Evolutionary conservation across 2,113 vertebrate species (phyloP), one percentile per base, ranked within the genome.

Genomic region (Bostrychus sinensis): DNA sequence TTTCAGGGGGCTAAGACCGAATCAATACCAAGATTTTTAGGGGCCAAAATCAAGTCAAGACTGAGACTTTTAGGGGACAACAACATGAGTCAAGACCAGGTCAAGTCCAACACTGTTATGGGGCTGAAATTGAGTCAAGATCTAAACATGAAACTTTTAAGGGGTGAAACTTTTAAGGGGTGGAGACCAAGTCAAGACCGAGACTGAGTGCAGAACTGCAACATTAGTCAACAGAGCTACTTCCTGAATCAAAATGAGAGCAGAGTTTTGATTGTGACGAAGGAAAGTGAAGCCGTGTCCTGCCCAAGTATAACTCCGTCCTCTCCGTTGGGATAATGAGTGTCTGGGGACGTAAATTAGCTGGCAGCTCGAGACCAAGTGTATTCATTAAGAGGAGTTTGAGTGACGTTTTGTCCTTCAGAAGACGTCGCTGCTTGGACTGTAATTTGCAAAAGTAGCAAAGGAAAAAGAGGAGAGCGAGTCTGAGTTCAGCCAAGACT

Each of bases 331-430:
- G 6, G 59, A 60, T 64, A 10, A 63, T 60, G 50, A 42, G 53
- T 64, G 48, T 57, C 72, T 63, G 48, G 20, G 30, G 43, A 66
- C 37, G 26, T 66, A 46, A 75, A 38, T 39, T 38, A 56, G 45
- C 48, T 36, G 67, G 46, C 41, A 67, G 55, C 63, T 61, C 55
- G 59, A 43, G 54, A 37, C 25, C n/a, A 59, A 60, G 54, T 32
- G 26, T 30, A 72, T 68, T 65, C 59, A 72, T 68, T 72, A 59
- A 72, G 23, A 13, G 28, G 38, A 20, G 58, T 56, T 42, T 56
- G 41, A 73, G 66, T 56, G 62, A 64, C 3, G 11, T 17, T 62
- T 62, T 66, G 73, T 64, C 69, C 65, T 81, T 77, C 65, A 62
- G 51, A 69, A 19, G 37, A 53, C 43, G 22, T 8, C 17, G 42